Percentiles rank a stretch among this genome's conserved stretches.
These are phyloP conservation scores for Ambastaia sidthimunki DNA, from an alignment of 2,797 vertebrate species.

Conservation along the genomic window DNA sequence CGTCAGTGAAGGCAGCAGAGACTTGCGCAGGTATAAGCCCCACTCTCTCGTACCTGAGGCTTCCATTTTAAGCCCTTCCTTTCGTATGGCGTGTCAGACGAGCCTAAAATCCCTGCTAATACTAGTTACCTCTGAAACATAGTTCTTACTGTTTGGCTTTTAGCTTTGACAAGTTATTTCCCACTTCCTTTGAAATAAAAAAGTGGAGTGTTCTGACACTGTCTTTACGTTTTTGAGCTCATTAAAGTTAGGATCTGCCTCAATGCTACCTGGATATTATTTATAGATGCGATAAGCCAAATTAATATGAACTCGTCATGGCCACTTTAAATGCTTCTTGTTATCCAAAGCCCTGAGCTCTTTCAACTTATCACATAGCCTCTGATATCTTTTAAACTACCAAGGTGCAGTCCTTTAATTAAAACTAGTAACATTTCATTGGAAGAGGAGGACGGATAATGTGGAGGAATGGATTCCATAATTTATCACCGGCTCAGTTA, in stretches of 20 bases:
- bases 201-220: constrained; percentile 77
- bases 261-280: constrained; percentile 79
- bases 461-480: constrained; percentile 68
- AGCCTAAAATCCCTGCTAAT: constrained; percentile 85
- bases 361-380: constrained; percentile 79
- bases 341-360: constrained; percentile 81
- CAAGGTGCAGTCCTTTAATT: constrained; percentile 84
- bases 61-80: constrained; percentile 83
- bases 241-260: constrained; percentile 82
- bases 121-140: constrained; percentile 82
- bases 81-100: constrained; percentile 79
- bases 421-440: constrained; percentile 77
- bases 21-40: constrained; percentile 78
- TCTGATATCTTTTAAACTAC: constrained; percentile 86
- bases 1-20: constrained; percentile 70
- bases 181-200: constrained; percentile 67
- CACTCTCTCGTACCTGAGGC: constrained; percentile 66
- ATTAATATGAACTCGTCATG: constrained; percentile 84
- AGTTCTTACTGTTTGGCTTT: constrained; percentile 82
- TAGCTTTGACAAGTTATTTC: constrained; percentile 77
- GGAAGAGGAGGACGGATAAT: constrained; percentile 68
- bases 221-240: constrained; percentile 82
- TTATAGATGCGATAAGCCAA: constrained; percentile 79
- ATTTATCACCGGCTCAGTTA: constrained; percentile 72
- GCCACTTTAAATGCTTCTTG: constrained; percentile 80